These are phyloP conservation scores for Ariolimax columbianus DNA, from an alignment of 2,888 invertebrate species.

Conservation along the genomic window DNA sequence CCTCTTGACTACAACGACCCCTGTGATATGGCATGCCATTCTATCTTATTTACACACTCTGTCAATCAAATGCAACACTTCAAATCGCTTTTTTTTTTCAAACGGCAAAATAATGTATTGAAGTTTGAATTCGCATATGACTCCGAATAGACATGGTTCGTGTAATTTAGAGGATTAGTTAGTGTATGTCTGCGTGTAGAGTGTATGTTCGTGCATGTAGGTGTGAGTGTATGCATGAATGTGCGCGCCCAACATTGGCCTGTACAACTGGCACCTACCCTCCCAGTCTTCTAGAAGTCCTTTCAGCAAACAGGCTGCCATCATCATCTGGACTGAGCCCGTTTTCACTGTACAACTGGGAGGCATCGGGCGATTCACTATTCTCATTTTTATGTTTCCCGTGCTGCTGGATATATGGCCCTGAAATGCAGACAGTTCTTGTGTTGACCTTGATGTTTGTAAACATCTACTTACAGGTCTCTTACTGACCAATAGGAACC, in stretches of 20 bases:
- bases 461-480: no score
- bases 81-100: no score
- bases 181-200: no score
- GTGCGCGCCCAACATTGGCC: background rate
- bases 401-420: constrained; percentile 32
- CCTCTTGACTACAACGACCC: no score
- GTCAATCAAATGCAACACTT: no score
- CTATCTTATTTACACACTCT: no score
- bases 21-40: no score
- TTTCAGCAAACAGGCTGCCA: background rate
- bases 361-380: constrained; percentile 18
- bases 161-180: no score
- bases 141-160: no score
- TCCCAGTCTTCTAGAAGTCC: constrained; percentile 39
- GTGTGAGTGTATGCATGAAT: background rate
- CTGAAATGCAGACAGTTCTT: constrained; percentile 19
- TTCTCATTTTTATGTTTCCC: constrained; percentile 29
- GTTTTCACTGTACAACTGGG: constrained; percentile 10
- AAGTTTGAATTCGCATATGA: no score
- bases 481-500: no score
- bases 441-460: background rate
- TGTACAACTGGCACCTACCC: constrained; percentile 32
- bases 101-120: no score
- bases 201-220: background rate
- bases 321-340: constrained; percentile 15